Base-by-base conservation (phyloP, 2,113 vertebrate genomes). In the Cyrtonyx montezumae region DNA sequence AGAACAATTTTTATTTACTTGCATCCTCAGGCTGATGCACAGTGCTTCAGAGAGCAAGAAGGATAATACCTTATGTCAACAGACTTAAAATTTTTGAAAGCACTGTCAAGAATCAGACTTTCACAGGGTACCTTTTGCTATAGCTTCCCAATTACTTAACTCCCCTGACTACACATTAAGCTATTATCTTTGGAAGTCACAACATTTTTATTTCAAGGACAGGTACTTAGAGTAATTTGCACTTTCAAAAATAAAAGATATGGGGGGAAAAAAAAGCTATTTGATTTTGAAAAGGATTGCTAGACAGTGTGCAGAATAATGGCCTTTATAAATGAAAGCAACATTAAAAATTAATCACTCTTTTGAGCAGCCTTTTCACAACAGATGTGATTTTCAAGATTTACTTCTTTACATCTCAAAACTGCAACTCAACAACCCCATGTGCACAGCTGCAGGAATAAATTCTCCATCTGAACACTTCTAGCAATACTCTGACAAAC, bases 101-200 rank as follows among this genome's bases (percentile, higher is more conserved):
- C 69, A 84, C 30, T 91, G 32, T 83, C 49, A 89, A 70, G 84
- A 92, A 85, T n/a, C 37, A 92, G 59, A 78, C 51, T 88, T 81
- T 42, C 13, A 32, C 11, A 16, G 66, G 34, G 87, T 85, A 61
- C 12, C 62, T 73, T 79, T 83, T n/a, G 37, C 42, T 63, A 79
- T 5, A 85, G 63, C 37, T 25, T 85, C 48, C 9, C 30, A 73
- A 62, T 63, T 79, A 59, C 61, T 91, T 79, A 53, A 80, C 61
- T 30, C 74, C 49, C 59, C 49, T 76, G 17, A 74, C n/a, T 66
- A 58, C 5, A 65, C 23, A 11, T 48, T n/a, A 65, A 45, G 59
- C 37, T 79, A 74, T 90, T 83, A 63, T 34, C 49, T 79, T 37
- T 13, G 18, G 45, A 73, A 30, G 58, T 76, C 2, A 2, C 30